Conservation (phyloP, 2,113 vertebrate genomes). For the Hyperoodon ampullatus region DNA sequence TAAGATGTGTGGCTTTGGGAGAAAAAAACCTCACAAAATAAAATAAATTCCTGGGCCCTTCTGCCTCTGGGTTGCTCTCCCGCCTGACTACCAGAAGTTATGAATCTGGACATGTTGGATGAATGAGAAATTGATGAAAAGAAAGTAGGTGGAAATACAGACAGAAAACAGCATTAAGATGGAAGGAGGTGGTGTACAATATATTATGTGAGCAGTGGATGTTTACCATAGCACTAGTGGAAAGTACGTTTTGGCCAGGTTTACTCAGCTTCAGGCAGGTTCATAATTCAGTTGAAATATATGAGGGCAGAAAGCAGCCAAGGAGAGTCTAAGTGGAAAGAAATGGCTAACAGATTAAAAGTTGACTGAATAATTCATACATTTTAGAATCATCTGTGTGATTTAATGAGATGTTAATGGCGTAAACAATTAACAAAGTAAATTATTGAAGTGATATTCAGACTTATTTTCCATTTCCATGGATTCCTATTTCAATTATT, state of each 20-base stretch:
- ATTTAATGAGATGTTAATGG: background rate
- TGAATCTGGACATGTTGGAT: background rate
- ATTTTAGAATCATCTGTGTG: background rate
- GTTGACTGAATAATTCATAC: background rate
- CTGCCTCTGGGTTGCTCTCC: background rate
- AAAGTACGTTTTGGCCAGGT: background rate
- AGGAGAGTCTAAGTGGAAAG: background rate
- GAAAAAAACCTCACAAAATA: background rate
- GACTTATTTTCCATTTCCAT: background rate
- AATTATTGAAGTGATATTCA: background rate
- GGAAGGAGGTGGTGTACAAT: background rate
- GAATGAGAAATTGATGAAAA: background rate
- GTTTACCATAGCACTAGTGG: no score
- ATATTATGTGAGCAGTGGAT: background rate
- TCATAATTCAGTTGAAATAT: background rate
- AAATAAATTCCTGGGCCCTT: background rate
- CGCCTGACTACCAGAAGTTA: background rate
- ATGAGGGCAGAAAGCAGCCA: background rate
- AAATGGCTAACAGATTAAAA: background rate
- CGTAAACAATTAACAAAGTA: background rate
- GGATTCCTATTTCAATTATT: background rate
- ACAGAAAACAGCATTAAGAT: background rate
- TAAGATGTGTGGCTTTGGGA: background rate
- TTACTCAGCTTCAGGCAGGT: background rate
- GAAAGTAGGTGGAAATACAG: background rate